Conservation (phyloP, 1,140 invertebrate species). For the Halictus rubicundus region DNA sequence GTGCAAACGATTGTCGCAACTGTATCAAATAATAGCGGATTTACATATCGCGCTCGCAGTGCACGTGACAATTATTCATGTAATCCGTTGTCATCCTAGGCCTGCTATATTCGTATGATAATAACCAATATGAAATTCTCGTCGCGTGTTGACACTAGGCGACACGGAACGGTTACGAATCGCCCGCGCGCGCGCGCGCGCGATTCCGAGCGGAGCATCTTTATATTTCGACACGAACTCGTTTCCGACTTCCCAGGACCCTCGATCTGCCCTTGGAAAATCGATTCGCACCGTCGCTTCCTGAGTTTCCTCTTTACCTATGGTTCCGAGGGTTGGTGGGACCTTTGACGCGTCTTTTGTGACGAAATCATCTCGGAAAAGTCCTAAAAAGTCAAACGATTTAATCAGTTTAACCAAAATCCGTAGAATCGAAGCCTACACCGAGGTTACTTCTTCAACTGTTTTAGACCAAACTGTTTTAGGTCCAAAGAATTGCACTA, state of each 20-base stretch:
- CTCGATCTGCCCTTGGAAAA: not conserved
- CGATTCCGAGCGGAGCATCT: slow-evolving; percentile 43
- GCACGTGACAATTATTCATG: slow-evolving; percentile 59
- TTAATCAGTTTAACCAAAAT: no score
- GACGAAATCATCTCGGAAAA: no score
- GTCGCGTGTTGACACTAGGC: slow-evolving; percentile 48
- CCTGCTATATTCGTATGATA: slow-evolving; percentile 63
- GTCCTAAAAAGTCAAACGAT: no score
- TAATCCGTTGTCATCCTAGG: slow-evolving; percentile 58
- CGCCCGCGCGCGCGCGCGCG: slow-evolving; percentile 11
- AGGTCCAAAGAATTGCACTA: no score
- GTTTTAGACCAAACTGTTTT: no score
- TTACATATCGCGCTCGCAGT: slow-evolving; percentile 52
- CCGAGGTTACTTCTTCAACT: no score
- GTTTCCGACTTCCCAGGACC: not conserved
- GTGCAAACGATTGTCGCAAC: slow-evolving; percentile 48
- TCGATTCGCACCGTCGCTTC: no score
- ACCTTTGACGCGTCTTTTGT: no score
- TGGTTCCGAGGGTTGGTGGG: no score
- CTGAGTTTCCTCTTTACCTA: no score
- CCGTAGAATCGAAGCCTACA: no score
- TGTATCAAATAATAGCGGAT: slow-evolving; percentile 47
- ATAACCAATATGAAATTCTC: slow-evolving; percentile 64
- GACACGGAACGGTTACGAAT: slow-evolving; percentile 16
- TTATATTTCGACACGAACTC: slow-evolving; percentile 49